Conservation (phyloP, 2,888 invertebrate species). For the Chloroclysta siterata region DNA sequence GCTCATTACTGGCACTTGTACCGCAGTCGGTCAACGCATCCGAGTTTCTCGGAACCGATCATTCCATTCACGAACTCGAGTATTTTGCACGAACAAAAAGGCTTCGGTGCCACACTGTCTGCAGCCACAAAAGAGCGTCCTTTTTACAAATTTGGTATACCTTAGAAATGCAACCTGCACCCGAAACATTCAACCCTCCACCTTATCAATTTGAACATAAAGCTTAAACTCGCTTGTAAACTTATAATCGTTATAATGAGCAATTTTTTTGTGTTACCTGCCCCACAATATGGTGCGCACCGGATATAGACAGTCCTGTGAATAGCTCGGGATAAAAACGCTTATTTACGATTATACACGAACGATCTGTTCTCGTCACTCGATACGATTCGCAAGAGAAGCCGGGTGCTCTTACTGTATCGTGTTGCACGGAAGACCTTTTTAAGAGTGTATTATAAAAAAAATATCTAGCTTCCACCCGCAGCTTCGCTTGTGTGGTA, state of each 20-base stretch:
- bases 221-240: slow-evolving; percentile 50
- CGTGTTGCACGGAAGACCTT: slow-evolving; percentile 67
- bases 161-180: slow-evolving; percentile 72
- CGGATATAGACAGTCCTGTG: slow-evolving; percentile 75
- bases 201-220: slow-evolving; percentile 50
- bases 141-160: slow-evolving; percentile 72
- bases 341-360: slow-evolving; percentile 81
- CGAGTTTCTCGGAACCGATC: slow-evolving; percentile 69
- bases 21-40: slow-evolving; percentile 46
- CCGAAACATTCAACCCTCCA: slow-evolving; percentile 49
- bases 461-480: neutral
- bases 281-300: slow-evolving; percentile 73
- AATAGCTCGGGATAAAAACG: slow-evolving; percentile 71
- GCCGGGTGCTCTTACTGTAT: slow-evolving; percentile 74
- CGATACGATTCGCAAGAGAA: slow-evolving; percentile 69
- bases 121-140: slow-evolving; percentile 74
- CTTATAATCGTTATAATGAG: slow-evolving; percentile 62
- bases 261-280: slow-evolving; percentile 66
- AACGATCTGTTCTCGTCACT: slow-evolving; percentile 78
- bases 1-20: slow-evolving; percentile 40
- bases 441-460: slow-evolving; percentile 3
- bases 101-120: slow-evolving; percentile 81
- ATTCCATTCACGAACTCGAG: slow-evolving; percentile 60
- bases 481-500: neutral
- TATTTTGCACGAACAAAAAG: slow-evolving; percentile 74